Evolutionary conservation across 2,113 vertebrate genomes (phyloP), one percentile per base, ranked within the genome.

Genomic region (Hiodon tergisus): DNA sequence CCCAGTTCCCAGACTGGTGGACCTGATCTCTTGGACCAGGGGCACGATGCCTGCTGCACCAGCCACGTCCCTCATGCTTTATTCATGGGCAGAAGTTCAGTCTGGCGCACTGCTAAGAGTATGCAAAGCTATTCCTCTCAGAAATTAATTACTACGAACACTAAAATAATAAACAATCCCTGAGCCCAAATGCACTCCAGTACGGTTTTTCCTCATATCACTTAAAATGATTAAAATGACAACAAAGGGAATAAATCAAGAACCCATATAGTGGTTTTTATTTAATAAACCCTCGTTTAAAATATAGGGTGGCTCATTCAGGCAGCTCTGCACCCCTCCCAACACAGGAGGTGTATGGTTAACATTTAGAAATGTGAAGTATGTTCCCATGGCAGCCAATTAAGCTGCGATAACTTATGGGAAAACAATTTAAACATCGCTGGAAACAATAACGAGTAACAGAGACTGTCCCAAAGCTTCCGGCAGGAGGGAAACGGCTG

Each of bases 321-420:
- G 52, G 48, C 31, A n/a, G 17, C 48, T 11, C 48, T 51, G 13
- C 50, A 52, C 9, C 14, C 54, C 31, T 16, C 31, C 53, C 7
- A 1, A 55, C 31, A 31, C 31, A n/a, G 53, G 10, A 52, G 52
- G 58, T 69, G 60, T 54, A 48, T 65, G 6, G 5, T 63, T 53
- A 16, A 7, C 17, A 16, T 69, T 61, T 72, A 75, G 16, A 78
- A 71, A 81, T 77, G 69, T 66, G 67, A 78, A 77, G 75, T 59
- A 72, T 61, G 73, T 71, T 81, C 79, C 79, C 79, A 67, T 50
- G 11, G 69, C 69, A 80, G 77, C 75, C 74, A 81, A 84, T 84
- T 79, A 79, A 57, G 57, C 46, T 54, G 65, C 75, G 74, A 68
- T 74, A 76, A 74, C 74, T 78, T 59, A 78, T 50, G 71, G 51